Percentiles rank a stretch among this genome's conserved stretches.
Conservation (phyloP, 2,888 invertebrate species). For the Tetropium fuscum region DNA sequence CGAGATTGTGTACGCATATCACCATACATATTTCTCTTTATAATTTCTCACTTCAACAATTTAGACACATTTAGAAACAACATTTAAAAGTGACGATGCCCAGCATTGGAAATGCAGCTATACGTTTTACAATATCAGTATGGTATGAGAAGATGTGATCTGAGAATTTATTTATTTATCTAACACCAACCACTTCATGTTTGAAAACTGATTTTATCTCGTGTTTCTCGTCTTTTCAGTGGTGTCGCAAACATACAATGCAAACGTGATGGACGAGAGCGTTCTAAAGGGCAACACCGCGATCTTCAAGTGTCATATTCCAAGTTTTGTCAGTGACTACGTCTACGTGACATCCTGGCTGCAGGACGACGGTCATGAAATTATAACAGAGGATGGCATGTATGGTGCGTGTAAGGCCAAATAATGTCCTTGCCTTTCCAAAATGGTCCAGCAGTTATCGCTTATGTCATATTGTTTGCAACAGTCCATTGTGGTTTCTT, state of each 20-base stretch:
- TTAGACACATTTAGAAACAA: no score
- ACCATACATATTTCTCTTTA: no score
- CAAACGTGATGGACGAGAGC: conserved; percentile 94
- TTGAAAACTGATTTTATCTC: conserved; percentile 13
- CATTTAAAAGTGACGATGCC: no score
- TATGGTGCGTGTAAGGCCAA: conserved; percentile 36
- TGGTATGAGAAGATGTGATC: no score
- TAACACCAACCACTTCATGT: conserved; percentile 1
- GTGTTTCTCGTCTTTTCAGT: conserved; percentile 73
- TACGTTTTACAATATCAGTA: no score
- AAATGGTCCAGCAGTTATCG: no score
- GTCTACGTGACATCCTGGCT: conserved; percentile 89
- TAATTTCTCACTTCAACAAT: no score
- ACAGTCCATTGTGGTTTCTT: no score
- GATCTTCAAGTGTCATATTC: conserved; percentile 93
- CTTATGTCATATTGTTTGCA: no score
- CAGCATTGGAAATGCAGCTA: no score
- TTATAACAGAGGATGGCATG: conserved; percentile 32
- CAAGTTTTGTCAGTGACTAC: conserved; percentile 93
- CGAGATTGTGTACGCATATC: no score
- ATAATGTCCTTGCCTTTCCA: not conserved
- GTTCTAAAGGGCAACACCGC: conserved; percentile 91
- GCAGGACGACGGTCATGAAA: conserved; percentile 75
- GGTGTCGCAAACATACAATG: conserved; percentile 89
- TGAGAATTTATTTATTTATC: conserved; percentile 30